phyloP scores from a whole-genome alignment of 2,113 vertebrate species.

The Heptranchias perlo region DNA sequence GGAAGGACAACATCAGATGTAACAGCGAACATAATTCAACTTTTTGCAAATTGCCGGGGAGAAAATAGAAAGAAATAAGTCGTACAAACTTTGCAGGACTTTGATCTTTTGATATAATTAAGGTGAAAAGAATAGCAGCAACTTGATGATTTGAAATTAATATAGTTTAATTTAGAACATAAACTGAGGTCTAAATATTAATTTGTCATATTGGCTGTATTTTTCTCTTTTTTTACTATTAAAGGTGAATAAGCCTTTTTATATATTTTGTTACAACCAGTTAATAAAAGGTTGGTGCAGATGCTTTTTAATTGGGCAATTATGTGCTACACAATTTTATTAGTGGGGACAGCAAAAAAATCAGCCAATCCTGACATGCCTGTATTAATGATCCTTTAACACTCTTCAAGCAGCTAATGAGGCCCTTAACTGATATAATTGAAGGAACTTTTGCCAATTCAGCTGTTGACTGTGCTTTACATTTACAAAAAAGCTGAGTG shows the following conservation, averaged over 20 bases:
- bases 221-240: not conserved
- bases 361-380: not conserved
- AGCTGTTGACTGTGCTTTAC: not conserved
- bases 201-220: not conserved
- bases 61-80: not conserved
- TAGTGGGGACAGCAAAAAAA: not conserved
- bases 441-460: not conserved
- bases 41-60: not conserved
- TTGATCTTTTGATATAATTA: not conserved
- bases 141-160: not conserved
- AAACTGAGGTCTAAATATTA: not conserved
- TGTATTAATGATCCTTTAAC: conserved; percentile 12
- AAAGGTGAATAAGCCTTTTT: not conserved
- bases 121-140: not conserved
- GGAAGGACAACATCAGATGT: not conserved
- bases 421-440: conserved; percentile 17
- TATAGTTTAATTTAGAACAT: not conserved
- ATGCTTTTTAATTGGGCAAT: not conserved
- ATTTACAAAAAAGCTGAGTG: not conserved
- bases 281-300: not conserved
- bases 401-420: conserved; percentile 14
- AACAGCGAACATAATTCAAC: not conserved
- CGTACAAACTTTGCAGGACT: not conserved
- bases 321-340: not conserved
- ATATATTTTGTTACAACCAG: not conserved